Evolutionary conservation across 2,888 invertebrate species (phyloP).

Genomic region (Encarsia formosa): DNA sequence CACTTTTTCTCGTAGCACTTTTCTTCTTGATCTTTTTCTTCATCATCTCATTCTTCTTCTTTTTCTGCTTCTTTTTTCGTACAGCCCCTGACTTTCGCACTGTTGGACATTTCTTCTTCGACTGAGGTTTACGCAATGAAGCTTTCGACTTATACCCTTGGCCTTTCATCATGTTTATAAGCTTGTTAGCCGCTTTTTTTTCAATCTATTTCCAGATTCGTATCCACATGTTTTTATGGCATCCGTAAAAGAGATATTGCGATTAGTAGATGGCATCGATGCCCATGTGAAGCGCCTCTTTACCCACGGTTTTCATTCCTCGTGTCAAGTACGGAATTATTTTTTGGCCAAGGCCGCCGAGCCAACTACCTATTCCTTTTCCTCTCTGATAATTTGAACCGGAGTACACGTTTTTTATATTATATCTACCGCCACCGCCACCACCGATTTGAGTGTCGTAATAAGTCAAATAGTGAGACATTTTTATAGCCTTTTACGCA

Average conservation of each 20-base stretch:
- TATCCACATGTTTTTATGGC: not conserved
- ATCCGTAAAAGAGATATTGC: not conserved
- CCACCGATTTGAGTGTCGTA: constrained; percentile 7
- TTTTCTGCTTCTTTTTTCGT: no score
- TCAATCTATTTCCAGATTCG: not conserved
- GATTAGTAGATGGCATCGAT: not conserved
- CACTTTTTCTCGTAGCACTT: no score
- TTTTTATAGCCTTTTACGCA: constrained; percentile 3
- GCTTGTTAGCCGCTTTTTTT: not conserved
- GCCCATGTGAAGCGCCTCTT: not conserved
- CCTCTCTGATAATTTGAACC: constrained; percentile 14
- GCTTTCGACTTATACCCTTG: not conserved
- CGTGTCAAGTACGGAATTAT: not conserved
- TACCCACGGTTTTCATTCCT: constrained; percentile 1
- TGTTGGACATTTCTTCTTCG: not conserved
- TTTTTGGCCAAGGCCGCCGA: not conserved
- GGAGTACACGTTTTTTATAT: constrained; percentile 6
- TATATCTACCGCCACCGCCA: constrained; percentile 1
- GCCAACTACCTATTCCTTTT: constrained; percentile 2
- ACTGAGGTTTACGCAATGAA: not conserved
- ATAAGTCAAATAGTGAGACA: constrained; percentile 3
- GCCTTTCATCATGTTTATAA: not conserved
- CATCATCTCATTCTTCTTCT: no score
- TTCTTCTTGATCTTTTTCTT: no score
- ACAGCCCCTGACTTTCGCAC: no score